Evolutionary conservation across 2,797 vertebrate genomes (phyloP).

Genomic region (Capromys pilorides): DNA sequence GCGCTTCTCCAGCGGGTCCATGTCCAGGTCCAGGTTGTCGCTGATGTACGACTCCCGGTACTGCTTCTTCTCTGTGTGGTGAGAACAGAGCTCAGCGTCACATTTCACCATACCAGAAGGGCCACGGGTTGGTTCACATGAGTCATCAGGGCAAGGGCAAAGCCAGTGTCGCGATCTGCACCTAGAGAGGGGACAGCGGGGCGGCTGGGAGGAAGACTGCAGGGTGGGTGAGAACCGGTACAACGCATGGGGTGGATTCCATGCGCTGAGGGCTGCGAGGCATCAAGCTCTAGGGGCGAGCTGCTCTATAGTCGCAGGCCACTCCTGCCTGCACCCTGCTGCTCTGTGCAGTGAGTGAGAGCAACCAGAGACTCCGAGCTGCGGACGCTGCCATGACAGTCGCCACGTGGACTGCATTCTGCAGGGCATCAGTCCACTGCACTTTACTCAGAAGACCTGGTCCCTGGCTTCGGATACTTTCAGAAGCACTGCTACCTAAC

Average conservation of each 20-base stretch:
- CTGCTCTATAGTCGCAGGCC: background rate
- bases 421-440: background rate
- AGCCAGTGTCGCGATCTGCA: background rate
- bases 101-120: background rate
- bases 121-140: rapidly evolving
- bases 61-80: constrained; percentile 95
- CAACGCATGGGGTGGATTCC: background rate
- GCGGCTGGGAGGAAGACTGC: background rate
- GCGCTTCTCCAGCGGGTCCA: constrained; percentile 96
- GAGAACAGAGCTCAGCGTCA: background rate
- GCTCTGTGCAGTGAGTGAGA: background rate
- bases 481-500: constrained; percentile 29
- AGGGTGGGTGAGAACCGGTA: background rate
- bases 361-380: background rate
- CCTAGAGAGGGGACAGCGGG: background rate
- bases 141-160: background rate
- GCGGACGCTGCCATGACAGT: background rate
- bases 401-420: background rate
- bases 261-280: background rate
- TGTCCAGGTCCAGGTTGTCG: constrained; percentile 96
- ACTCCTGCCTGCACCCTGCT: background rate
- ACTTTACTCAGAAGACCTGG: background rate
- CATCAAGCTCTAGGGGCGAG: background rate
- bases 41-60: constrained; percentile 99
- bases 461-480: constrained; percentile 34